Base-by-base conservation (phyloP, 2,888 invertebrate species). In the Beris chalybata region DNA sequence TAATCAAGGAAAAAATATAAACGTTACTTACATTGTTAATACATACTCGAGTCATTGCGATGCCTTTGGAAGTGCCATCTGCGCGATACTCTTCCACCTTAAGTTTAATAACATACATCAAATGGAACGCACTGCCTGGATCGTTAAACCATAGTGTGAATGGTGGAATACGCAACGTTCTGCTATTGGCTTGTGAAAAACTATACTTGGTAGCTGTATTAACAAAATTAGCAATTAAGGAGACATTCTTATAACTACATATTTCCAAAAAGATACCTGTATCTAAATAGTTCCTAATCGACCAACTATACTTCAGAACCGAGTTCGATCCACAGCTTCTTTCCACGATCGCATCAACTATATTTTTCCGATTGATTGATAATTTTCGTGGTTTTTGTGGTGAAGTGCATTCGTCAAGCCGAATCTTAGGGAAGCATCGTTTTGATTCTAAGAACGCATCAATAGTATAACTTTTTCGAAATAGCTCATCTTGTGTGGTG, bases 261-360 rank as follows among this genome's bases (percentile, higher is more conserved):
- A 44, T 48, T 53, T 63, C 2, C 22, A 22, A 22, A 22, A 22
- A 22, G 22, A 22, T 22, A 65, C 69, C 43, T 29, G 30, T 32
- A 61, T 63, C 64, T 15, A 69, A 57, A 53, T 65, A 67, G 67
- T 69, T 56, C 32, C 64, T 53, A 3, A 67, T 9, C 15, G 6
- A 53, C 69, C 69, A 69, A 7, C 43, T 29, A 43, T 57, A 61
- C 15, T 56, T 6, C n/a, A 69, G 4, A 1, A n/a, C 30, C 4
- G 69, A 69, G 3, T 58, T 22, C 12, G 7, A 3, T 43, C 67
- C 67, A 44, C 69, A 69, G 48, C 67, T 58, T 50, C 63, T 56
- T 38, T 57, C 58, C 2, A 67, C 65, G 4, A 69, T 43, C 1
- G 65, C 47, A 9, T 64, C 38, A 48, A 69, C 22, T 31, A 30